Conservation (phyloP, 1,140 invertebrate species). For the Coenobita brevimanus region DNA sequence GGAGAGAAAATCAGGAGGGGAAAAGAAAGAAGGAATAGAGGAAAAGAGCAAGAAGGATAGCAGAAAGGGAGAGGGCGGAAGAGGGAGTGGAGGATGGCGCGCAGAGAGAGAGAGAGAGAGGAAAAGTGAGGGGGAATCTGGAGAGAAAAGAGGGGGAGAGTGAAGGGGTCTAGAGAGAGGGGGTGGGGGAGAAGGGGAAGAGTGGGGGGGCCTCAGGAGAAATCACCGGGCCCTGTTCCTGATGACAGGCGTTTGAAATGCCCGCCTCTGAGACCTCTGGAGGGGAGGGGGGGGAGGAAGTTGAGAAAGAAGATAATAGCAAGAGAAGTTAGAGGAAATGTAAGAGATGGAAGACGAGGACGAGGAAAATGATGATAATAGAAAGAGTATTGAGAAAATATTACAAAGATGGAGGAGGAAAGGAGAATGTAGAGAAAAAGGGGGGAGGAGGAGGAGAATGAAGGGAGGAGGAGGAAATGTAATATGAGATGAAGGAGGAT, state of each 20-base stretch:
- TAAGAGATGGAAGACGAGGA: not conserved
- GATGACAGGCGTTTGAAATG: conserved; percentile 54
- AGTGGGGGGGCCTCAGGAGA: conserved; percentile 21
- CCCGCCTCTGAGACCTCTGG: conserved; percentile 29
- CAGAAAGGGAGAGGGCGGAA: not conserved
- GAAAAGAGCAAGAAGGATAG: not conserved
- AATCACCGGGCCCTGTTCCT: conserved; percentile 35
- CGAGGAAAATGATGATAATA: too few relatives aligned
- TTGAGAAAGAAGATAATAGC: not conserved
- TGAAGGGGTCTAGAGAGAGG: not conserved
- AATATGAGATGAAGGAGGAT: not conserved
- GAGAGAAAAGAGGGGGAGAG: too few relatives aligned
- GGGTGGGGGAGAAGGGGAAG: not conserved
- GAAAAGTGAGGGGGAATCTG: not conserved
- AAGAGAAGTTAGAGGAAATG: not conserved
- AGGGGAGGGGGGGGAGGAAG: not conserved
- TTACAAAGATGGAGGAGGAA: too few relatives aligned
- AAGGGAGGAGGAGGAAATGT: too few relatives aligned
- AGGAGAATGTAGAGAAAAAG: too few relatives aligned
- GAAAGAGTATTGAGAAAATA: too few relatives aligned
- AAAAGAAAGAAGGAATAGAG: not conserved
- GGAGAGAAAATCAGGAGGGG: not conserved
- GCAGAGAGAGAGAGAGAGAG: not conserved
- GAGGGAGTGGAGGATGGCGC: not conserved
- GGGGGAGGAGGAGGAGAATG: too few relatives aligned